Base-by-base conservation (phyloP, 2,113 vertebrate species). In the Platysteira castanea region DNA sequence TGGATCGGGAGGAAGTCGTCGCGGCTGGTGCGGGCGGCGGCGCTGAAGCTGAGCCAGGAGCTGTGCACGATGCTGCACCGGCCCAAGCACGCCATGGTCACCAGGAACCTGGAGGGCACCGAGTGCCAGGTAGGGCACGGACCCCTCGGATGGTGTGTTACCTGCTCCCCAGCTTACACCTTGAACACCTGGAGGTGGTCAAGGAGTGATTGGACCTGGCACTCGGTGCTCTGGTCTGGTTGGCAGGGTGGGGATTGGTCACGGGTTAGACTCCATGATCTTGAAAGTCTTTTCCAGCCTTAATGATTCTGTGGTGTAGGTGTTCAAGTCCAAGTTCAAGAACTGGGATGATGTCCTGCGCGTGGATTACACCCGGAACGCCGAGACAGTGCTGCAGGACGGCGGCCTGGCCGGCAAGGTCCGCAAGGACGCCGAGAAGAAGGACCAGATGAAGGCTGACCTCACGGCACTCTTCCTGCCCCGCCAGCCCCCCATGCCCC, bases 251-350 rank as follows among this genome's bases (percentile, higher is more conserved):
- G 35, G 11, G 17, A 42, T 47, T 0, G 0, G 31, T 69, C 54
- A 33, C 42, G 63, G 47, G 31, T 63, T 49, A 30, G 31, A 35
- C 41, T 83, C 1, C 0, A 13, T 41, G 78, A 16, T 30, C 54
- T 19, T 22, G 10, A n/a, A 47, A 26, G 13, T 47, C 30, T 49
- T 68, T 53, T 35, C 63, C 70, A 83, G 13, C 87, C 30, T 33
- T 23, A 3, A 5, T 42, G 9, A 11, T 49, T 61, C 17, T 56
- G 63, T 61, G 49, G 4, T 44, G 24, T 44, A 99, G 99, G 99
- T 99, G 88, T 99, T 99, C 94, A 99, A 99, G 90, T 99, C 99
- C 86, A 99, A 99, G 95, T 99, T 99, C 97, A 99, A 99, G 98
- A 99, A 99, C 87, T 99, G 99, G 99, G 99, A 99, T 0, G 99